phyloP scores from a whole-genome alignment of 2,113 vertebrate species.

The Hyperoodon ampullatus region DNA sequence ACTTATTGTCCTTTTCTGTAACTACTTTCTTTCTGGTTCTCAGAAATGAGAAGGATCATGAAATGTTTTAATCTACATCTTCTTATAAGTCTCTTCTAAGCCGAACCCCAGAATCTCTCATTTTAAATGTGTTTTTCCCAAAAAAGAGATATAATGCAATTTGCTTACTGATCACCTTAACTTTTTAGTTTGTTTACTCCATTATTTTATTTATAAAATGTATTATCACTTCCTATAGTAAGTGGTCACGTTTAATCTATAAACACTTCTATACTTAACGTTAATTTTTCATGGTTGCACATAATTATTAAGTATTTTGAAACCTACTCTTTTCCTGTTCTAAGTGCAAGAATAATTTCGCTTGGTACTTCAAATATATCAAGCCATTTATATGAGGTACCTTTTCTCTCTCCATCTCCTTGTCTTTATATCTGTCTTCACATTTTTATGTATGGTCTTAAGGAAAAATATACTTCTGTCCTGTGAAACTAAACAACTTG shows the following conservation, averaged over 20 bases:
- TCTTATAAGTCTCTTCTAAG: not conserved
- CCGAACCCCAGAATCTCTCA: not conserved
- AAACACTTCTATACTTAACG: not conserved
- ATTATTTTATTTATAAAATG: not conserved
- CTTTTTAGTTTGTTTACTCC: not conserved
- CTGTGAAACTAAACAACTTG: not conserved
- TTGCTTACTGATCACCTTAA: not conserved
- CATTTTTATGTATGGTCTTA: not conserved
- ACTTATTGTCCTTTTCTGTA: not conserved
- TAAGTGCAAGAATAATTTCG: not conserved
- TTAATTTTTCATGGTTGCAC: not conserved
- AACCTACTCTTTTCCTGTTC: not conserved
- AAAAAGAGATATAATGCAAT: not conserved
- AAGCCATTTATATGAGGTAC: not conserved
- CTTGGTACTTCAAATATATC: not conserved
- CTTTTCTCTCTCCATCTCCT: not conserved
- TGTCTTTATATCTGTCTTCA: not conserved
- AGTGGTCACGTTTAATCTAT: not conserved
- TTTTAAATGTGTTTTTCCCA: not conserved
- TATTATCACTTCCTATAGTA: not conserved
- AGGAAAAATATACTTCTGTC: not conserved
- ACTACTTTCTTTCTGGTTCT: not conserved
- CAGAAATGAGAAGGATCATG: not conserved
- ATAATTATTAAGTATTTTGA: not conserved
- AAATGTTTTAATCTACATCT: not conserved